phyloP scores from a whole-genome alignment of 2,888 invertebrate genomes.

The Limenitis camilla region DNA sequence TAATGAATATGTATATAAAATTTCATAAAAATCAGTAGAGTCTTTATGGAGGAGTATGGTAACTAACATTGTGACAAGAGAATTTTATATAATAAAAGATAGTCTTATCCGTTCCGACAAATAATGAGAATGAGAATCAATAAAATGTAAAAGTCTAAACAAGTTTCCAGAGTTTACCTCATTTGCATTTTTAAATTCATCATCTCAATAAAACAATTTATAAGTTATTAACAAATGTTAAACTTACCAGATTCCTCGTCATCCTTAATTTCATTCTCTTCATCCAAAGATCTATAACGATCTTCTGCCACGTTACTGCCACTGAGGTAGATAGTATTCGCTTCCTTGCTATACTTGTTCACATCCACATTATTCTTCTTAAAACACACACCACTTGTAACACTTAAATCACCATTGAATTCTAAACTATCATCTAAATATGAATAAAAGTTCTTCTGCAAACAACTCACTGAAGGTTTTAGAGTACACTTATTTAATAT shows the following conservation, averaged over 20 bases:
- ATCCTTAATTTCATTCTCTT: constrained; percentile 56
- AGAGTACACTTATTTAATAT: constrained; percentile 81
- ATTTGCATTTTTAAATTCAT: too few species aligned
- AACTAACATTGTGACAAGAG: too few species aligned
- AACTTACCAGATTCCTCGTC: constrained; percentile 55
- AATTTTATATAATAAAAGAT: too few species aligned
- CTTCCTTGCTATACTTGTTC: constrained; percentile 69
- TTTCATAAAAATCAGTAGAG: too few species aligned
- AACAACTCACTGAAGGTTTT: constrained; percentile 80
- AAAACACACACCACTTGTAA: constrained; percentile 78
- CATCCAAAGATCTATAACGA: constrained; percentile 40
- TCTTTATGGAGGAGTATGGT: too few species aligned
- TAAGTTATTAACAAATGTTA: too few species aligned
- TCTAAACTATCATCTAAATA: constrained; percentile 81
- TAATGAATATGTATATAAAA: too few species aligned
- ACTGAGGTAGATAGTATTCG: constrained; percentile 64
- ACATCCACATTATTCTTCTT: constrained; percentile 78
- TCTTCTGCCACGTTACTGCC: constrained; percentile 45
- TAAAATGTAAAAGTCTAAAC: too few species aligned
- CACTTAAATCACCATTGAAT: constrained; percentile 77
- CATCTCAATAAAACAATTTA: too few species aligned
- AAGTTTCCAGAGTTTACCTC: too few species aligned
- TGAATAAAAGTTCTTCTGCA: constrained; percentile 84
- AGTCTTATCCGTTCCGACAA: too few species aligned
- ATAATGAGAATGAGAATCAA: too few species aligned